phyloP scores from a whole-genome alignment of 2,113 vertebrate genomes.

The Anser brachyrhynchus region DNA sequence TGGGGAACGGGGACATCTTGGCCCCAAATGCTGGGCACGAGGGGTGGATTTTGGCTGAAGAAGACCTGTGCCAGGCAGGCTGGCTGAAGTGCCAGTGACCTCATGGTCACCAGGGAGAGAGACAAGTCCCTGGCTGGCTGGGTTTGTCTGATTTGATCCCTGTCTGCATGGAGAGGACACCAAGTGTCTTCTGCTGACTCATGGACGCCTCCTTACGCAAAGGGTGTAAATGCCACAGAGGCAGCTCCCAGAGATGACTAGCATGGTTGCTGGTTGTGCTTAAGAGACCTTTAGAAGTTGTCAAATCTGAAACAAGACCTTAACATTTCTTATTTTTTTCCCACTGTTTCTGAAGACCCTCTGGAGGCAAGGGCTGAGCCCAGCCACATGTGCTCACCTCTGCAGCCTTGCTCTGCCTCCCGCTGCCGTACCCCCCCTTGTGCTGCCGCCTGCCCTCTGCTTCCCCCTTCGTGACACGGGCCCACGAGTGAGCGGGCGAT shows the following conservation, averaged over 20 bases:
- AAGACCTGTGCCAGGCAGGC: not conserved
- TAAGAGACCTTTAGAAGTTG: not conserved
- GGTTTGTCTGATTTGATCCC: rapidly evolving
- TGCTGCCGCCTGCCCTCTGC: not conserved
- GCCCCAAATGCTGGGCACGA: not conserved
- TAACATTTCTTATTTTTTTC: not conserved
- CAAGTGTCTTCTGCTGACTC: not conserved
- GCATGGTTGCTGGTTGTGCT: rapidly evolving
- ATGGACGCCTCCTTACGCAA: not conserved
- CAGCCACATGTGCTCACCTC: not conserved
- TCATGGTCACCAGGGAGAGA: too few relatives aligned
- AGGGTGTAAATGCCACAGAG: not conserved
- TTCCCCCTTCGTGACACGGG: not conserved
- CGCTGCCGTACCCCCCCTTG: not conserved
- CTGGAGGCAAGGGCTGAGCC: not conserved
- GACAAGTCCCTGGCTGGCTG: not conserved
- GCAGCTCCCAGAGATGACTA: not conserved
- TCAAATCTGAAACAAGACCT: not conserved
- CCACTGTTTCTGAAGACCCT: not conserved
- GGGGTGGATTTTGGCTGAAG: not conserved
- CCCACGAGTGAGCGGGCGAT: not conserved
- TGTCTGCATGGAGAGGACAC: not conserved
- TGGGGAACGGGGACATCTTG: not conserved
- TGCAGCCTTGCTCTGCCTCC: not conserved
- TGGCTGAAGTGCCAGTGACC: not conserved